phyloP scores from a whole-genome alignment of 2,888 invertebrate genomes.

The Scrobipalpa costella region DNA sequence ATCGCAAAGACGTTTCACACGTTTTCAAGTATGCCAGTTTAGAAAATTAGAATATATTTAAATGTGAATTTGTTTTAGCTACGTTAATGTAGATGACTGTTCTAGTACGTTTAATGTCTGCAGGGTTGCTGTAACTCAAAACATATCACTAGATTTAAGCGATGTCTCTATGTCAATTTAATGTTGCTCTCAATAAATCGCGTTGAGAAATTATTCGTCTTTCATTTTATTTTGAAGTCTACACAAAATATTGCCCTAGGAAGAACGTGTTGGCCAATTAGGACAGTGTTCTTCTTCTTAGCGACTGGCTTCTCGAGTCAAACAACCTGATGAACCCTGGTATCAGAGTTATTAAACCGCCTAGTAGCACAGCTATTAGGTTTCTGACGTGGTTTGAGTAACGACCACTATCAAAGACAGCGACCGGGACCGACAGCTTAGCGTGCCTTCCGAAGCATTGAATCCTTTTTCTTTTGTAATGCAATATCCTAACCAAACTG shows the following conservation, averaged over 20 bases:
- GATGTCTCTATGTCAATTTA: constrained; percentile 63
- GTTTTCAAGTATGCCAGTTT: neutral
- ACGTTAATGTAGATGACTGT: constrained; percentile 2
- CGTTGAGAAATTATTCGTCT: constrained; percentile 30
- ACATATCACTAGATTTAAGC: constrained; percentile 60
- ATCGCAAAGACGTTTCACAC: neutral
- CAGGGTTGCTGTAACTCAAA: constrained; percentile 28
- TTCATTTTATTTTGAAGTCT: neutral
- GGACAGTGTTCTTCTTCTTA: no score
- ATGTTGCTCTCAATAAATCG: constrained; percentile 65
- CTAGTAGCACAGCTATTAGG: no score
- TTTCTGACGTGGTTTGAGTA: no score
- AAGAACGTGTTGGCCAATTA: no score
- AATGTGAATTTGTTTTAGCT: neutral
- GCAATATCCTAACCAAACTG: no score
- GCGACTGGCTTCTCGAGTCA: no score
- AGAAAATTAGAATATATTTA: neutral
- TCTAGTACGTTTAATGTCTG: neutral
- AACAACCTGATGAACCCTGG: no score
- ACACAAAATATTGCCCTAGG: neutral
- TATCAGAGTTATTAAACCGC: no score
- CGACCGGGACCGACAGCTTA: no score
- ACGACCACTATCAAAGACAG: no score
- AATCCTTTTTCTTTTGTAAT: no score
- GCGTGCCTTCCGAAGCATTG: no score